These are phyloP conservation scores for Thamnaconus septentrionalis DNA, from an alignment of 2,113 vertebrate genomes.

Conservation along the genomic window DNA sequence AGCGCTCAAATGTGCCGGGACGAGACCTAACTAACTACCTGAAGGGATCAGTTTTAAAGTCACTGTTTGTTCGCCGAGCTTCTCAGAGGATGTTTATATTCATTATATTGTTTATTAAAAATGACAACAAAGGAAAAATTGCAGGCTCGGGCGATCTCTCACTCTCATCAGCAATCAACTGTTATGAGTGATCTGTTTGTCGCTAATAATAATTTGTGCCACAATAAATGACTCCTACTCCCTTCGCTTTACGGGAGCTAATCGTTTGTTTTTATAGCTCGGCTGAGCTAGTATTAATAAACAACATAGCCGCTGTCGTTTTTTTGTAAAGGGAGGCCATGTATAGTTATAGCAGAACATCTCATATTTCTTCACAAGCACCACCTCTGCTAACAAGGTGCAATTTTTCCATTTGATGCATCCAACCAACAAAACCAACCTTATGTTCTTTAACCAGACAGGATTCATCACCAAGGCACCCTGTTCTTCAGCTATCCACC, in stretches of 20 bases:
- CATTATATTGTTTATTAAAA: too few species aligned
- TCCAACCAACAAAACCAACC: conserved; percentile 49
- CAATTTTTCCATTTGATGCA: conserved; percentile 37
- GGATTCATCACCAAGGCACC: conserved; percentile 12
- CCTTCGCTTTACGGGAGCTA: conserved; percentile 39
- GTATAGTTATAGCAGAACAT: not conserved
- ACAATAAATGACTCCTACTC: conserved; percentile 35
- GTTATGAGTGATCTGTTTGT: conserved; percentile 47
- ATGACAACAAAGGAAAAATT: conserved; percentile 24
- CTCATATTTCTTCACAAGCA: conserved; percentile 18
- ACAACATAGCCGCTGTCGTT: too few species aligned
- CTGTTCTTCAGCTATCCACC: conserved; percentile 20
- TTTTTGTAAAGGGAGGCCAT: too few species aligned
- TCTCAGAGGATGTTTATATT: conserved; percentile 17
- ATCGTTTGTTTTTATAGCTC: conserved; percentile 37
- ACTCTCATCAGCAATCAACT: conserved; percentile 30
- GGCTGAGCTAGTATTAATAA: conserved; percentile 25
- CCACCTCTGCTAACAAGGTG: conserved; percentile 29
- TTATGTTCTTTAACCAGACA: conserved; percentile 20
- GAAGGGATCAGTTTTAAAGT: conserved; percentile 25
- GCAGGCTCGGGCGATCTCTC: conserved; percentile 26
- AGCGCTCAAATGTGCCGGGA: too few species aligned
- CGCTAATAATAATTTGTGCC: conserved; percentile 51
- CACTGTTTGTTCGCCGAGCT: conserved; percentile 35
- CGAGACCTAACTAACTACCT: not conserved